Evolutionary conservation across 2,888 invertebrate genomes (phyloP).

Genomic region (Endomychus coccineus): DNA sequence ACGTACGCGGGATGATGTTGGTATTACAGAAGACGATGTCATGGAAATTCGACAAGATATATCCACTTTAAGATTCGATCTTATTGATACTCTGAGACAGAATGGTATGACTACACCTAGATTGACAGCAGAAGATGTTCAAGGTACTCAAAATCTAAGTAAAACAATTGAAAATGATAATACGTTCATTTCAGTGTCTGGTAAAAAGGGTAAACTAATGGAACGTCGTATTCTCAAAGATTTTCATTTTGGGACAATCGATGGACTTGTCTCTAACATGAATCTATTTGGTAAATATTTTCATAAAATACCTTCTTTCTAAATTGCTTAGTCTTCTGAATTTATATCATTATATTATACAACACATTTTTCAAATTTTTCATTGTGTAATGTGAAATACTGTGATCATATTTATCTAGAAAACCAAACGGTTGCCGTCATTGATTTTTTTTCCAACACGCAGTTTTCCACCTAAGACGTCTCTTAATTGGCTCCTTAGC

Average conservation of each 20-base stretch:
- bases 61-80: constrained; percentile 85
- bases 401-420: too few species aligned
- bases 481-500: too few species aligned
- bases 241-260: constrained; percentile 85
- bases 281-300: constrained; percentile 29
- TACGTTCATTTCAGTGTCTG: constrained; percentile 54
- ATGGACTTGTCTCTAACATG: constrained; percentile 70
- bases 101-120: constrained; percentile 84
- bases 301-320: too few species aligned
- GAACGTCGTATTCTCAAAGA: constrained; percentile 79
- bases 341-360: too few species aligned
- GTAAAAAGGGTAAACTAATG: constrained; percentile 80
- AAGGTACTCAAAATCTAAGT: constrained; percentile 42
- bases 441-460: too few species aligned
- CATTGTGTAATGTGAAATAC: too few species aligned
- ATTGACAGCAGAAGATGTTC: constrained; percentile 58
- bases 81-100: constrained; percentile 82
- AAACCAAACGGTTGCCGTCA: too few species aligned
- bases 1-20: constrained; percentile 79
- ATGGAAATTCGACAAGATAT: constrained; percentile 98
- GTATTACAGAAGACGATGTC: constrained; percentile 94
- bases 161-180: too few species aligned
- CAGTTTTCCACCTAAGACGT: too few species aligned
- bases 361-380: too few species aligned
- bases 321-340: too few species aligned